Percentiles rank a stretch among this genome's conserved stretches.
These are phyloP conservation scores for Istiophorus platypterus DNA, from an alignment of 2,113 vertebrate species.

Conservation along the genomic window DNA sequence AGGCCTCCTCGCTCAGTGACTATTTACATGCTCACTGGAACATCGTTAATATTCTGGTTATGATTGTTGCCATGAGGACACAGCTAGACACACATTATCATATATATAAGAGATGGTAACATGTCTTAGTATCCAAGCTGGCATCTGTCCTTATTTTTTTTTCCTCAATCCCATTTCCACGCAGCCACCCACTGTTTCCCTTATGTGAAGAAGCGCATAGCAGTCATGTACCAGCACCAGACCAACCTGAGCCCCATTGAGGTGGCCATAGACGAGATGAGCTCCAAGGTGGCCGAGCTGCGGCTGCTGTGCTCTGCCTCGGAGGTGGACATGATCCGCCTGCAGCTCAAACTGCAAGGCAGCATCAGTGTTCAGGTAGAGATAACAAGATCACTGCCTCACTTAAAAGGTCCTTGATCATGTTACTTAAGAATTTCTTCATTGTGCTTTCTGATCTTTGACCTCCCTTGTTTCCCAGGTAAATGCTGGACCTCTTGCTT, in stretches of 20 bases:
- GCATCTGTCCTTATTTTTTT: not conserved
- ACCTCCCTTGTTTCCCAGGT: conserved; percentile 83
- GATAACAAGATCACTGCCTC: too few relatives aligned
- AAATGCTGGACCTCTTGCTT: conserved; percentile 95
- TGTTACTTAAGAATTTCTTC: too few relatives aligned
- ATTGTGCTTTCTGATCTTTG: not conserved
- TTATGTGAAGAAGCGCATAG: conserved; percentile 96
- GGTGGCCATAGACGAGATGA: conserved; percentile 99
- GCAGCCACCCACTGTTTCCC: conserved; percentile 97
- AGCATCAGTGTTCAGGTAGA: conserved; percentile 92
- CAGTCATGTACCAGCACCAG: conserved; percentile 98
- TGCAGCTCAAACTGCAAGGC: conserved; percentile 97
- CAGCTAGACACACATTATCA: not conserved
- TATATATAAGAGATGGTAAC: too few relatives aligned
- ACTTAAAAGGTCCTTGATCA: not conserved
- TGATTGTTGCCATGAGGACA: not conserved
- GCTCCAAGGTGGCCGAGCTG: conserved; percentile 93
- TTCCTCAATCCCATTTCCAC: not conserved
- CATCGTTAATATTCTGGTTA: not conserved
- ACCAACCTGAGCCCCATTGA: conserved; percentile 97
- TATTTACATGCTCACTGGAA: conserved; percentile 1
- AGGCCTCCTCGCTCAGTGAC: not conserved
- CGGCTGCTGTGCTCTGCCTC: conserved; percentile 89
- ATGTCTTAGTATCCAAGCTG: not conserved
- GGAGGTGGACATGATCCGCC: conserved; percentile 98